Base-by-base conservation (phyloP, 1,140 invertebrate genomes). In the Tetramorium simillimum region DNA sequence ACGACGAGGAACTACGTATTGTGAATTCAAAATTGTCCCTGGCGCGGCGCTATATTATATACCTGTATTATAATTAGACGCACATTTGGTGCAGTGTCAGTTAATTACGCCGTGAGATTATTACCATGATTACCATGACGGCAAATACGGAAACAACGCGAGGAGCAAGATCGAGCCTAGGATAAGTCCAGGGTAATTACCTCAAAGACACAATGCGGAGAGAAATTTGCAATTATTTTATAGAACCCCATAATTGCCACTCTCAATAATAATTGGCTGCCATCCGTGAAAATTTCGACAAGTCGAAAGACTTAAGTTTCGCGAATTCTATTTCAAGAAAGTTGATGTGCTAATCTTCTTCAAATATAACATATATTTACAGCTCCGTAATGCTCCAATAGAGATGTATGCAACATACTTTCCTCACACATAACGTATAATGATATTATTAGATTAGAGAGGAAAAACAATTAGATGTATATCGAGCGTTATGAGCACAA, bases 21-120 rank as follows among this genome's bases (percentile, higher is more conserved):
- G 80, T 84, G 80, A 73, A 84, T 84, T 75, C 80, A 84, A 84
- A 84, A 84, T 85, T 85, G 72, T 91, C 90, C 90, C 77, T 58
- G 40, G 60, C 40, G 37, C 49, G 33, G 73, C 62, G 62, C 60
- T 84, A 75, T 84, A 82, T 82, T 73, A 82, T 82, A 84, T 75
- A 60, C 40, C 40, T 84, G 67, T 84, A 84, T 84, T 84, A 84
- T 84, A 84, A 84, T 84, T 84, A 84, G 80, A 84, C 80, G 80
- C 40, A 84, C 80, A 84, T 84, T 73, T 73, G 67, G 80, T 43
- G 80, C 67, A 21, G 80, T 60, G 80, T 62, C 80, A 84, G 80
- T 84, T 84, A 84, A 84, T 84, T 84, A 84, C 69, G 80, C n/a
- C 80, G 80, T 84, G 80, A 84, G 80, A 84, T 84, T 73, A 75